Conservation (phyloP, 64 coral and sea anemone species). For the Montipora foliosa region DNA sequence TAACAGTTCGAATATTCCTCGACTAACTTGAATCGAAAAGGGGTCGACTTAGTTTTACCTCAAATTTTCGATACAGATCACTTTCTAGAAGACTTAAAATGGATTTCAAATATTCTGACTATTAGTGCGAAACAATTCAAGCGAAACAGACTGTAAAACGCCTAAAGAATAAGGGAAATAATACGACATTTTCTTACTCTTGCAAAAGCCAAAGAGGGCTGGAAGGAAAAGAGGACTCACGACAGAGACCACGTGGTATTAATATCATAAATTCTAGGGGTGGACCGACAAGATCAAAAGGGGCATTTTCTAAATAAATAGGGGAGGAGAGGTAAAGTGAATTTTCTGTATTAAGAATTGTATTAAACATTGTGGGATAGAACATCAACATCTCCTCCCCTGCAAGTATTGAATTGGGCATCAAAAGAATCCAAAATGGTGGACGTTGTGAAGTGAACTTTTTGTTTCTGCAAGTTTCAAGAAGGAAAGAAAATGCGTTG, state of each 20-base stretch:
- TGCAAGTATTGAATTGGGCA: neutral
- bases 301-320: neutral
- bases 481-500: neutral
- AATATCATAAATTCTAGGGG: constrained; percentile 58
- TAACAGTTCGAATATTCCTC: neutral
- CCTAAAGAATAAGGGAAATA: neutral
- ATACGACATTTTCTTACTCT: constrained; percentile 52
- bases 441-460: neutral
- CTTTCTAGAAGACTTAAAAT: neutral
- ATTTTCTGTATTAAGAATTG: neutral
- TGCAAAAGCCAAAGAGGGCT: constrained; percentile 95
- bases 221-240: constrained; percentile 82
- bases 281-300: constrained; percentile 39
- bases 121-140: neutral
- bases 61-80: neutral
- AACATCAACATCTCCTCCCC: neutral
- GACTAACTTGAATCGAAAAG: neutral
- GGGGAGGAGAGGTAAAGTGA: neutral
- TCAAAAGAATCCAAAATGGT: constrained; percentile 5
- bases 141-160: neutral
- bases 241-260: constrained; percentile 78
- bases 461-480: neutral
- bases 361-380: neutral
- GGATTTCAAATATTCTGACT: neutral
- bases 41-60: neutral